These are phyloP conservation scores for Takifugu flavidus DNA, from an alignment of 2,113 vertebrate species.

Conservation along the genomic window DNA sequence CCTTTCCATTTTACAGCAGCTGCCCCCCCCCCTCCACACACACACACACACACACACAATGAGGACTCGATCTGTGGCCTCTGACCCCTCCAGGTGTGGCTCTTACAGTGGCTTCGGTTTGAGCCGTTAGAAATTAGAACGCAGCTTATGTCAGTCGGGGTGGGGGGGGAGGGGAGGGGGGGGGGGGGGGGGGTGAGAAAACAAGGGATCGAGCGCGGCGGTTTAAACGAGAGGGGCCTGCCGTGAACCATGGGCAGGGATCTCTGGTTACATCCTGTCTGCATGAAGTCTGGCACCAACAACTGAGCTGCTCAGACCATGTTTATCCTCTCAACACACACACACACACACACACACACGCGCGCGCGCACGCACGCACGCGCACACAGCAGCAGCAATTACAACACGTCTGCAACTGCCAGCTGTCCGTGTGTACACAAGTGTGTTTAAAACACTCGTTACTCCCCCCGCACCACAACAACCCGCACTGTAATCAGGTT, in stretches of 20 bases:
- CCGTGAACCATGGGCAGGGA: slow-evolving; percentile 29
- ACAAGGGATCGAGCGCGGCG: background rate
- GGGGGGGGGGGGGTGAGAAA: background rate
- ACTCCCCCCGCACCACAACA: slow-evolving; percentile 18
- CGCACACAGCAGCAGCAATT: too few species aligned
- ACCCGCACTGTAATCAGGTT: slow-evolving; percentile 20
- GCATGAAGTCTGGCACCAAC: slow-evolving; percentile 27
- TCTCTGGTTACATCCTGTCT: slow-evolving; percentile 41
- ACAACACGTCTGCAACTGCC: background rate
- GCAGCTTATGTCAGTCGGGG: background rate
- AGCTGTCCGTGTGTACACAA: background rate
- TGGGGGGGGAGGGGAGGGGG: background rate
- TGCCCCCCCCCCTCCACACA: slow-evolving; percentile 28
- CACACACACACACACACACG: too few species aligned
- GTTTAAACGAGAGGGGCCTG: slow-evolving; percentile 10
- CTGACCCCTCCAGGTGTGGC: slow-evolving; percentile 70
- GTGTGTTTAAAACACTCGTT: background rate
- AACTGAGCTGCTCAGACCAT: slow-evolving; percentile 5
- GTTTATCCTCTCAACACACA: background rate
- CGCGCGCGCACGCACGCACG: too few species aligned
- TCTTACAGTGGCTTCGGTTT: slow-evolving; percentile 35
- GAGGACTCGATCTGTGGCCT: slow-evolving; percentile 21
- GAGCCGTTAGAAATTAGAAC: slow-evolving; percentile 24
- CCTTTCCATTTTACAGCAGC: slow-evolving; percentile 69
- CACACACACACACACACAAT: background rate